Conservation (phyloP, 2,797 vertebrate species). For the Parauchenoglanis ngamensis region DNA sequence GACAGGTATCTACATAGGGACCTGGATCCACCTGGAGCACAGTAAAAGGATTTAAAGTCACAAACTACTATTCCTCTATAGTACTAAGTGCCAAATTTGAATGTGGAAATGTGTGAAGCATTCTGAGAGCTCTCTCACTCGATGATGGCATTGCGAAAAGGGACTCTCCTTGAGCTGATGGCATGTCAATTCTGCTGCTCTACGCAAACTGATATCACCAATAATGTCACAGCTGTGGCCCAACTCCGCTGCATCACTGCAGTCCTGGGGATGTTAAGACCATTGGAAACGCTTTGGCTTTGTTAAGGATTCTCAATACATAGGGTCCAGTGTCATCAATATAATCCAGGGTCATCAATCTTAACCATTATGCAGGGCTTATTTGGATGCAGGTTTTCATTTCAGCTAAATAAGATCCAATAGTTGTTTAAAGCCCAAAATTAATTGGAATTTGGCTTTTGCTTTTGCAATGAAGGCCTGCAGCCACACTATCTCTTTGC, state of each 20-base stretch:
- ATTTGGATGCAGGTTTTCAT: neutral
- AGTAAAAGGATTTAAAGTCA: neutral
- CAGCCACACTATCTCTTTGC: neutral
- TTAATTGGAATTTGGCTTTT: neutral
- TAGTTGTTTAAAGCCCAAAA: neutral
- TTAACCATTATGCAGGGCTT: neutral
- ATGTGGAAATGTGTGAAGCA: neutral
- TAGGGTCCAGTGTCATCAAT: neutral
- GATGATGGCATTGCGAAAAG: slow-evolving; percentile 80
- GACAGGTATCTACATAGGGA: slow-evolving; percentile 80
- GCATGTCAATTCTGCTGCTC: slow-evolving; percentile 74
- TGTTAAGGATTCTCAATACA: neutral
- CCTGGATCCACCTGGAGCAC: slow-evolving; percentile 77
- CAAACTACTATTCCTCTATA: neutral
- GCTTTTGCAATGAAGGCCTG: neutral
- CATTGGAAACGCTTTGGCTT: neutral
- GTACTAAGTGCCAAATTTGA: neutral
- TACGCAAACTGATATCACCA: slow-evolving; percentile 44
- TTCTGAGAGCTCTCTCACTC: slow-evolving; percentile 70
- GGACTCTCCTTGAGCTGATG: slow-evolving; percentile 73
- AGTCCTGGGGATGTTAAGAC: slow-evolving; percentile 61
- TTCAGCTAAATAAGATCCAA: neutral
- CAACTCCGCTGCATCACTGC: slow-evolving; percentile 78
- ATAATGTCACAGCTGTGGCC: slow-evolving; percentile 71
- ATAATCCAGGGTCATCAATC: neutral